Conservation (phyloP, 2,797 vertebrate genomes). For the Apogon talboti region DNA sequence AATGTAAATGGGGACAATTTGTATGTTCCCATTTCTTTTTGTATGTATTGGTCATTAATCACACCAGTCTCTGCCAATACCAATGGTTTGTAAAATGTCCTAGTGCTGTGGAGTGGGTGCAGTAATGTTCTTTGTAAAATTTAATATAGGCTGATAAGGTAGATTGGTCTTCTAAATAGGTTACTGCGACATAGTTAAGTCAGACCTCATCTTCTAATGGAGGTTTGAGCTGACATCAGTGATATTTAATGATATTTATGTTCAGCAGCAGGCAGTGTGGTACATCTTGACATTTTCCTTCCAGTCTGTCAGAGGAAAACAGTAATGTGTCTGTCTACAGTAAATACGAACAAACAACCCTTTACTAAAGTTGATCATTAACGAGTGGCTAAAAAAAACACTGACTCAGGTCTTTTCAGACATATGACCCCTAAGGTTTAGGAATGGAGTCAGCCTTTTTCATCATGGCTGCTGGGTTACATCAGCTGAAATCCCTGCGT, state of each 20-base stretch:
- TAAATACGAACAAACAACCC: no score
- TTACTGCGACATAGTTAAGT: conserved; percentile 37
- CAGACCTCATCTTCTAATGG: conserved; percentile 27
- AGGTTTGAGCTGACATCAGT: conserved; percentile 24
- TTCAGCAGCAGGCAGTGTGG: conserved; percentile 4
- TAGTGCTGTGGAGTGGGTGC: not conserved
- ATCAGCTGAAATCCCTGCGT: conserved; percentile 34
- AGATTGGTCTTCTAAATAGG: conserved; percentile 1
- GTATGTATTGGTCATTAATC: no score
- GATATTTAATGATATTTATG: conserved; percentile 46
- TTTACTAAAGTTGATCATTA: no score
- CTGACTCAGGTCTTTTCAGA: not conserved
- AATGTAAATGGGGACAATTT: no score
- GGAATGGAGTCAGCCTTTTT: not conserved
- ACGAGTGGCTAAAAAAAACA: no score
- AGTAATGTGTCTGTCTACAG: not conserved
- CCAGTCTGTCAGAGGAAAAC: not conserved
- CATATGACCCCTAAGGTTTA: not conserved
- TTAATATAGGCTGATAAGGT: not conserved
- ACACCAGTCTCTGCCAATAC: no score
- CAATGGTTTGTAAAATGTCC: no score
- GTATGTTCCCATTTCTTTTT: no score
- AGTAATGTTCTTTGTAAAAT: not conserved
- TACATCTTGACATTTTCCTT: conserved; percentile 34
- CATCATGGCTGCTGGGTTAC: conserved; percentile 17